phyloP scores from a whole-genome alignment of 2,113 vertebrate species.

The Albula goreensis region DNA sequence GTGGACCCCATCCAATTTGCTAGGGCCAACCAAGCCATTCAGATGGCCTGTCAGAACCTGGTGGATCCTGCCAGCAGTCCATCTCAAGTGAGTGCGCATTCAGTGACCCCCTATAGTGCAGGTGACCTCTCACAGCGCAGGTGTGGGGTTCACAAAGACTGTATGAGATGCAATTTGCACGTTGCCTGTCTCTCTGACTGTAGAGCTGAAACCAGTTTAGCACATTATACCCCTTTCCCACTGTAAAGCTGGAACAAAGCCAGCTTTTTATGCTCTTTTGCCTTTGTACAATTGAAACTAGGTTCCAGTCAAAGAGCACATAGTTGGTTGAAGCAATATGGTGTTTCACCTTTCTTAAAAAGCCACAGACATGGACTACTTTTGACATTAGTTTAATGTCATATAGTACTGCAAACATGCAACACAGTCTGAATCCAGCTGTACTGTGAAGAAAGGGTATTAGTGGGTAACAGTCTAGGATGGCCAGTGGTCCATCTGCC shows the following conservation, averaged over 20 bases:
- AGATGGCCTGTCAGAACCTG: constrained; percentile 97
- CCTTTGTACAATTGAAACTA: no score
- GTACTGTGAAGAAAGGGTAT: background rate
- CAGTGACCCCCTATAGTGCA: no score
- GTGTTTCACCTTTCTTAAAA: no score
- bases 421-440: background rate
- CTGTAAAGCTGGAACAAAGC: background rate
- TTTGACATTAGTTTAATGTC: no score
- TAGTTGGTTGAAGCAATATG: no score
- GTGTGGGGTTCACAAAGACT: background rate
- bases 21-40: constrained; percentile 94
- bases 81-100: constrained; percentile 79
- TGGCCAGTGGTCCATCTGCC: background rate
- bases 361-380: no score
- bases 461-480: background rate
- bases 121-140: no score
- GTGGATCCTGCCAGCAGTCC: constrained; percentile 95
- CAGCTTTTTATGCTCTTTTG: background rate
- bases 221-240: background rate
- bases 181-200: background rate
- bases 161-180: background rate
- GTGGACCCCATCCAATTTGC: constrained; percentile 98
- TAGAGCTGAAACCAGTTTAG: background rate
- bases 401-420: background rate
- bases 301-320: no score